Percentiles rank a stretch among this genome's conserved stretches.
Conservation (phyloP, 2,113 vertebrate species). For the Typhlomys cinereus region DNA sequence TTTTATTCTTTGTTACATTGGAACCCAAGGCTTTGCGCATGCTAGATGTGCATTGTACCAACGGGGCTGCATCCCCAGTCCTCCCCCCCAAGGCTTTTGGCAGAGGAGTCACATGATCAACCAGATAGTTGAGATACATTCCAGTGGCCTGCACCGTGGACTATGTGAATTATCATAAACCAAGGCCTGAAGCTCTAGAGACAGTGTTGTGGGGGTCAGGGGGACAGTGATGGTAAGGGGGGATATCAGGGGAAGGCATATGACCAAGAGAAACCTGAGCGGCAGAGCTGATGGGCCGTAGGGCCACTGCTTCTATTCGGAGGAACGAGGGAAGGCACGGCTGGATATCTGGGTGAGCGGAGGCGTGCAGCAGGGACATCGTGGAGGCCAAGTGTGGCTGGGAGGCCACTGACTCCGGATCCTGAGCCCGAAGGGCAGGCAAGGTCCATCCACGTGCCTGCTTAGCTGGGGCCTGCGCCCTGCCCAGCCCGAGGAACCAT, state of each 20-base stretch:
- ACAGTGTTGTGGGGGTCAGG: not conserved
- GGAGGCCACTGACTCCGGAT: not conserved
- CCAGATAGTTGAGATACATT: accelerated
- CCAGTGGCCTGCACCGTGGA: accelerated
- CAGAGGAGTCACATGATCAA: accelerated
- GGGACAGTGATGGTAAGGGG: accelerated
- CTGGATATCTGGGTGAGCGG: not conserved
- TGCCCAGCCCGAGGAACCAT: not conserved
- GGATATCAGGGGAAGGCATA: not conserved
- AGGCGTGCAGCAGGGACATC: accelerated
- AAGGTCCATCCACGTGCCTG: not conserved
- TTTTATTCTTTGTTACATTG: not conserved
- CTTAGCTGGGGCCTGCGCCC: not conserved
- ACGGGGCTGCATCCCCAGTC: not conserved
- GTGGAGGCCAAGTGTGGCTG: not conserved
- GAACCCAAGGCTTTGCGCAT: not conserved
- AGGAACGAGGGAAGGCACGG: too few relatives aligned
- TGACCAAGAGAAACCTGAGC: not conserved
- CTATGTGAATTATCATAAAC: accelerated
- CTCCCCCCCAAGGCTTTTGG: not conserved
- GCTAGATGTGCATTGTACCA: not conserved
- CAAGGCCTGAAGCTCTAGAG: not conserved
- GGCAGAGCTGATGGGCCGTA: not conserved
- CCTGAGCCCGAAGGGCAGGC: not conserved
- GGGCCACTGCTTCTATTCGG: not conserved